phyloP scores from a whole-genome alignment of 2,113 vertebrate genomes.

The Pseudois nayaur region DNA sequence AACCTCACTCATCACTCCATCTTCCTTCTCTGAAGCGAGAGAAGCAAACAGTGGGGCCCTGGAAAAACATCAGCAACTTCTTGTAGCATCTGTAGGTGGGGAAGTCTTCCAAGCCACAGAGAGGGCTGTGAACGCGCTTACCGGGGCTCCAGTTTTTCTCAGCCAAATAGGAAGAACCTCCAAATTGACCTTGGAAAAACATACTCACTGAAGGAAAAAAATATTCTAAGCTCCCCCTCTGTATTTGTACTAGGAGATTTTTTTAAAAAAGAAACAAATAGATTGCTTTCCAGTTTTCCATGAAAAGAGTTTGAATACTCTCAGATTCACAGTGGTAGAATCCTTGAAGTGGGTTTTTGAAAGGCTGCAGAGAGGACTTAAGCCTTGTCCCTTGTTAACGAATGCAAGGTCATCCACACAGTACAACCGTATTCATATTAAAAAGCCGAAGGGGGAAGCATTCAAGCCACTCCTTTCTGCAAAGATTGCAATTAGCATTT shows the following conservation, averaged over 20 bases:
- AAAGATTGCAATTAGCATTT: constrained; percentile 75
- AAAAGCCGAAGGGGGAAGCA: constrained; percentile 45
- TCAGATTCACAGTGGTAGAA: neutral
- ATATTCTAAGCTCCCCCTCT: constrained; percentile 49
- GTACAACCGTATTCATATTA: constrained; percentile 14
- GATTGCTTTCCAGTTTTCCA: constrained; percentile 68
- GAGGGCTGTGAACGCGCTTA: constrained; percentile 68
- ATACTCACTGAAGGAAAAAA: constrained; percentile 73
- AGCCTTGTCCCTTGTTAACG: neutral
- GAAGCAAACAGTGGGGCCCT: constrained; percentile 76
- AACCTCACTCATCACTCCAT: constrained; percentile 80
- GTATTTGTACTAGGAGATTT: constrained; percentile 50
- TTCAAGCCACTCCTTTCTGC: constrained; percentile 64
- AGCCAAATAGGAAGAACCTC: constrained; percentile 80
- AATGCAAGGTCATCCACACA: constrained; percentile 57
- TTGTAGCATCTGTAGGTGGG: constrained; percentile 76
- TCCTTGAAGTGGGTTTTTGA: constrained; percentile 17
- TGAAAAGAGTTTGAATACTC: constrained; percentile 52
- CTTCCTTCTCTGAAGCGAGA: constrained; percentile 78
- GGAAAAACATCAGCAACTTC: constrained; percentile 76
- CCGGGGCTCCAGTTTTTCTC: constrained; percentile 48
- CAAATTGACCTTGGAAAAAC: constrained; percentile 79
- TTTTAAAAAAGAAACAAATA: constrained; percentile 50
- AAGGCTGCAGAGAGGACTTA: neutral
- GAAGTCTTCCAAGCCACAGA: constrained; percentile 79